Base-by-base conservation (phyloP, 2,888 invertebrate species). In the Epinotia ramella region DNA sequence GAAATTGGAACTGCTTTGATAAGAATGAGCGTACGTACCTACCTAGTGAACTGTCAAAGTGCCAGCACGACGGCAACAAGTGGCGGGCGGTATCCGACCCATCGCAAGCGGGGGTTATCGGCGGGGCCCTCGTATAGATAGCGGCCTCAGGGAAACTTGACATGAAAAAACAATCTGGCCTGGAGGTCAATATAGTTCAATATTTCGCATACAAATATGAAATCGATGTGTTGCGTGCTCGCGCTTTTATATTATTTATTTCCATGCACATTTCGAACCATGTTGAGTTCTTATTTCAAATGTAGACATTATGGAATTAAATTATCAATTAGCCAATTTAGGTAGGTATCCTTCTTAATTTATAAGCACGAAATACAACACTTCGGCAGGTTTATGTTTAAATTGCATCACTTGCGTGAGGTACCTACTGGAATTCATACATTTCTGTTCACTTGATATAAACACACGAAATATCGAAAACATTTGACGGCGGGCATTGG, bases 41-140 rank as follows among this genome's bases (percentile, higher is more conserved):
- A 33, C 6, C 0, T 64, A 46, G 24, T 64, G 20, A n/a, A n/a
- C 53, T n/a, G 44, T 64, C 24, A 44, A 49, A 53, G 53, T 53
- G 53, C 56, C 56, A 24, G 3, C 68, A 69, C 57, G 68, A 69
- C 46, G 12, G 46, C 33, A 18, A 69, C 24, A 73, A 69, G 33
- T 74, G 73, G 13, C 33, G 49, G 40, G 59, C 56, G 49, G 20
- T 57, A 18, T 63, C 63, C 64, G 59, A 64, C 69, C 69, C 69
- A 57, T 64, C 11, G 33, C 20, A 18, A 46, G 46, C 46, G 18
- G 16, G 33, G 46, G 46, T 65, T 73, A 73, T 73, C 56, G 3
- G 44, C 18, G 44, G 56, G 57, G 56, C 56, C 13, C 68, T 28
- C 49, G n/a, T 49, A 60, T 12, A 49, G 73, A 69, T 69, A 69